Evolutionary conservation across 2,888 invertebrate species (phyloP).

Genomic region (Dimorphilus gyrociliatus): DNA sequence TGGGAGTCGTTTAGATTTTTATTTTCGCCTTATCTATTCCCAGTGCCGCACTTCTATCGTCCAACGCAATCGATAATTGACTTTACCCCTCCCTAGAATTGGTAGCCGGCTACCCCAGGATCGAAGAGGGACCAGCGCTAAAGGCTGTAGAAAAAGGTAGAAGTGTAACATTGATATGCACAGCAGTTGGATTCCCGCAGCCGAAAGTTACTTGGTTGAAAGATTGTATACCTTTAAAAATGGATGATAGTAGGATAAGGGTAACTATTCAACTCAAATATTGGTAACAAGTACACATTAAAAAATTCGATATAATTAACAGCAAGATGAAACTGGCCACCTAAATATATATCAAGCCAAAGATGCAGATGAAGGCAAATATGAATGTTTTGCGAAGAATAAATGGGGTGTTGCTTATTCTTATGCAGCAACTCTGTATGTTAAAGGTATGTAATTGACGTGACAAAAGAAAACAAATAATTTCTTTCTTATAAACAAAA

Average conservation of each 20-base stretch:
- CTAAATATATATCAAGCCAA: constrained; percentile 76
- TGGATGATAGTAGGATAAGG: constrained; percentile 40
- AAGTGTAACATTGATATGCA: constrained; percentile 71
- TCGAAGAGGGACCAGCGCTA: constrained; percentile 67
- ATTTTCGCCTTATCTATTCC: no score
- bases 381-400: constrained; percentile 89
- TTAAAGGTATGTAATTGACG: constrained; percentile 63
- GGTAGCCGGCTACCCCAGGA: constrained; percentile 78
- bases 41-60: no score
- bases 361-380: constrained; percentile 80
- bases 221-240: constrained; percentile 60
- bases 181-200: constrained; percentile 65
- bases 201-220: constrained; percentile 75
- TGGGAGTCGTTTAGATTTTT: no score
- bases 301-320: no score
- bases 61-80: no score
- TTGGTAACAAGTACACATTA: no score
- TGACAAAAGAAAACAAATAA: no score
- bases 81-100: no score
- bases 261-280: no score
- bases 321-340: no score
- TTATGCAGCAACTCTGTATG: constrained; percentile 65
- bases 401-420: constrained; percentile 81
- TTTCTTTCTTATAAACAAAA: no score
- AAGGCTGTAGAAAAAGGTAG: constrained; percentile 92